These are phyloP conservation scores for Clarias macrocephalus DNA, from an alignment of 2,113 vertebrate genomes.

Conservation along the genomic window DNA sequence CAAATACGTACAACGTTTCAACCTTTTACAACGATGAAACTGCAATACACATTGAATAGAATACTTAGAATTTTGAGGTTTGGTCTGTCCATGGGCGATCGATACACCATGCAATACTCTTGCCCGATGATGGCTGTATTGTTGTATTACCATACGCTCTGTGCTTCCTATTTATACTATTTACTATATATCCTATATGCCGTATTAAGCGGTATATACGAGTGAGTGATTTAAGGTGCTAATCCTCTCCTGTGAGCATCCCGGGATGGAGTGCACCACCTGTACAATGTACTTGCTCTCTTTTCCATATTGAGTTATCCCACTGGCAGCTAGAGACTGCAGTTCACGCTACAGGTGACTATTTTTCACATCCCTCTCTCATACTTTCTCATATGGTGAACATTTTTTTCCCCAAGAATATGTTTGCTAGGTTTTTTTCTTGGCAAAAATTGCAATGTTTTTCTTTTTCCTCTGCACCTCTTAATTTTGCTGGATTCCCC, in stretches of 20 bases:
- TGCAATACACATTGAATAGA: too few relatives aligned
- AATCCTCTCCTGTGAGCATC: background rate
- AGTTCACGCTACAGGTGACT: background rate
- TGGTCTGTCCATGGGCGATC: too few relatives aligned
- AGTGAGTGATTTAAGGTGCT: background rate
- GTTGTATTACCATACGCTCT: background rate
- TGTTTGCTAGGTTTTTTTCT: background rate
- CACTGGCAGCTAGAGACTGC: background rate
- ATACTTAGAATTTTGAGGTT: too few relatives aligned
- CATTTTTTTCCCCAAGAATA: background rate
- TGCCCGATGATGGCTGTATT: background rate
- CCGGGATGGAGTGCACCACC: background rate
- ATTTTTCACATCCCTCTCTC: background rate
- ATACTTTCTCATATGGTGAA: background rate
- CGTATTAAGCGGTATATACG: too few relatives aligned
- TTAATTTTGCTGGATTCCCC: slow-evolving; percentile 3
- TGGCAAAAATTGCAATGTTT: background rate
- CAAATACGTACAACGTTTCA: too few relatives aligned
- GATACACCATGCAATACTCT: too few relatives aligned
- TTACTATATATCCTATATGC: background rate
- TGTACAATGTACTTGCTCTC: background rate
- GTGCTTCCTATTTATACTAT: background rate
- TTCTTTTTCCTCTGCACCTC: background rate
- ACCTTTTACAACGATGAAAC: too few relatives aligned
- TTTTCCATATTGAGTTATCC: background rate